A percentile compares a stretch with the other conserved stretches of the same genome.
phyloP scores from a whole-genome alignment of 2,888 invertebrate genomes.

The Eupithecia subumbrata region DNA sequence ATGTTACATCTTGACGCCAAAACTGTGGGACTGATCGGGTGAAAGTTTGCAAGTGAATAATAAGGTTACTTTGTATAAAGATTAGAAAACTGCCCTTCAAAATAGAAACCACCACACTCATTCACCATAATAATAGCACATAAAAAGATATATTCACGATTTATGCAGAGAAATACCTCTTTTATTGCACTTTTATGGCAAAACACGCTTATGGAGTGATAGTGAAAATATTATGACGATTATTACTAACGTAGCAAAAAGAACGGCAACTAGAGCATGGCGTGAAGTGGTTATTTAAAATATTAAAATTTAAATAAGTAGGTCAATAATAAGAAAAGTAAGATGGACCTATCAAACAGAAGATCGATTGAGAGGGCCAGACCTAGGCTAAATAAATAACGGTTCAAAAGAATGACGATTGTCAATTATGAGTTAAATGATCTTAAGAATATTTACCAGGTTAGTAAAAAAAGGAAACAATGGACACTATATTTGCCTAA shows the following conservation, averaged over 20 bases:
- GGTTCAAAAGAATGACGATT: too few relatives aligned
- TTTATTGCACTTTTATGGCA: conserved; percentile 5
- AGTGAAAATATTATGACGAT: neutral
- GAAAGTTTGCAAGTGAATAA: neutral
- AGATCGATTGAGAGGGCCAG: too few relatives aligned
- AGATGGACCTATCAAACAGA: too few relatives aligned
- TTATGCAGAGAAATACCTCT: neutral
- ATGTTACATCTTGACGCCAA: too few relatives aligned
- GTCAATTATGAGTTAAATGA: too few relatives aligned
- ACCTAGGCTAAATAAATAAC: too few relatives aligned
- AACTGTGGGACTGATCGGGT: too few relatives aligned
- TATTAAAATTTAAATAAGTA: neutral
- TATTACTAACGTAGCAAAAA: neutral
- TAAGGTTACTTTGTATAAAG: neutral
- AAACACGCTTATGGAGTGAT: neutral
- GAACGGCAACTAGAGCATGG: neutral
- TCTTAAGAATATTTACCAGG: too few relatives aligned
- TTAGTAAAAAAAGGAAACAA: too few relatives aligned
- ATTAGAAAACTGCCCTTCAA: neutral
- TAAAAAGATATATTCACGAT: conserved; percentile 3
- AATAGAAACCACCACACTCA: conserved; percentile 2
- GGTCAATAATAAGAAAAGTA: too few relatives aligned
- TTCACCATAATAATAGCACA: neutral
- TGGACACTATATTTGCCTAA: too few relatives aligned
- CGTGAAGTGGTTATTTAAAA: neutral